Evolutionary conservation across 2,888 invertebrate species (phyloP), one percentile per base, ranked within the genome.

Genomic region (Tiliacea citrago): DNA sequence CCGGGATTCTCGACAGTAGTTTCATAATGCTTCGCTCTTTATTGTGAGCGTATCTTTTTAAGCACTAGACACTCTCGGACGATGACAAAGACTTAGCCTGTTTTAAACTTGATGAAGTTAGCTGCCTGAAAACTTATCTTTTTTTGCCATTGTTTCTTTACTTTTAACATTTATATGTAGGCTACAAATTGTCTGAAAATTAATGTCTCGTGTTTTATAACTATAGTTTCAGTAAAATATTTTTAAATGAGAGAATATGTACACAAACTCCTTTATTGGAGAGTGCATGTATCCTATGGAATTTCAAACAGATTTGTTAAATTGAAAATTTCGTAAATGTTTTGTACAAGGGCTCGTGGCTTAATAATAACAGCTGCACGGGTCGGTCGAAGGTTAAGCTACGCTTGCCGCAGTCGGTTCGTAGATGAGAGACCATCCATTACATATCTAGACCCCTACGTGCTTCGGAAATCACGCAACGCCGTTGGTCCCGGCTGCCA

Each of bases 31-130:
- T 63, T 35, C 24, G 0, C 39, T 39, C 39, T 78, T 83, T 62
- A 78, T 83, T 70, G 71, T 75, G 18, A 66, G 75, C 75, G 77
- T 67, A 70, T 77, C 80, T 78, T 78, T 80, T 83, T 67, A 67
- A 73, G 80, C 57, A 58, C 79, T 24, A 39, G 65, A 66, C n/a
- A 66, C n/a, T 39, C 29, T 47, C 35, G 24, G 45, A 78, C 62
- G 55, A 72, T 21, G 77, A 78, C 66, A 72, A 78, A 67, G 68
- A 67, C 73, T 74, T 66, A 51, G 66, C 45, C 49, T 67, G 66
- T 65, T 70, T 47, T 57, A 58, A 61, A 75, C 71, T 77, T 73
- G 21, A 68, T 62, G 60, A 67, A 78, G 45, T 78, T 78, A 57
- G 16, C 45, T 61, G 55, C 21, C 21, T 45, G 68, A n/a, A 47